Conservation (phyloP, 2,888 invertebrate genomes). For the Psylliodes chrysocephalus region DNA sequence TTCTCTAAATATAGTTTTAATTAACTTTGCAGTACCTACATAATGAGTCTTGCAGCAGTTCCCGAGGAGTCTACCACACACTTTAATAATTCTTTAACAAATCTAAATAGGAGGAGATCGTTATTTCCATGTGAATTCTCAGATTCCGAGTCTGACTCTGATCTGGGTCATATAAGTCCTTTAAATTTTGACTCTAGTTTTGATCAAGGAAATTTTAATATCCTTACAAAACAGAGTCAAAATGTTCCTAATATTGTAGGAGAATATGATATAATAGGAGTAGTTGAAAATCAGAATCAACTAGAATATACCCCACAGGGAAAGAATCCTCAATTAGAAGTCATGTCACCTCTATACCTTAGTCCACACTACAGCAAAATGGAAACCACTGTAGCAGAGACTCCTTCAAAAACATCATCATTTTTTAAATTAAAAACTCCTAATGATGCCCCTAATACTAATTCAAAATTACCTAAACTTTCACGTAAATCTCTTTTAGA, state of each 20-base stretch:
- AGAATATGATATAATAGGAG: conserved; percentile 48
- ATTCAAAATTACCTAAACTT: conserved; percentile 54
- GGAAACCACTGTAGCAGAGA: conserved; percentile 39
- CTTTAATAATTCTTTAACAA: conserved; percentile 3
- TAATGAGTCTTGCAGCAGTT: conserved; percentile 6
- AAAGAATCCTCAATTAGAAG: conserved; percentile 34
- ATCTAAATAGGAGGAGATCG: conserved; percentile 69
- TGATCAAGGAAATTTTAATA: conserved; percentile 37
- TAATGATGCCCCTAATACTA: conserved; percentile 56
- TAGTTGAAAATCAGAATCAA: conserved; percentile 38
- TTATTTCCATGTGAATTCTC: conserved; percentile 66
- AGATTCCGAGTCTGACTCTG: conserved; percentile 62
- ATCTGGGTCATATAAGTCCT: conserved; percentile 70
- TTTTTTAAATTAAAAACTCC: conserved; percentile 59
- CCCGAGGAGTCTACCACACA: conserved; percentile 1
- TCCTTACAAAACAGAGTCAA: conserved; percentile 22
- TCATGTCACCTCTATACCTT: conserved; percentile 49
- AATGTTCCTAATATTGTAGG: conserved; percentile 34
- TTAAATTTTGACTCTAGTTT: conserved; percentile 60
- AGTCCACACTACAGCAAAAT: conserved; percentile 43
- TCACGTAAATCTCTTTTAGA: conserved; percentile 57
- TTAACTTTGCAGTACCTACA: conserved; percentile 2
- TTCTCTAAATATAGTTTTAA: not conserved
- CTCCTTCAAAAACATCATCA: conserved; percentile 54
- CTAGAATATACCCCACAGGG: conserved; percentile 39